Base-by-base conservation (phyloP, 2,888 invertebrate species). In the Clostera curtula region DNA sequence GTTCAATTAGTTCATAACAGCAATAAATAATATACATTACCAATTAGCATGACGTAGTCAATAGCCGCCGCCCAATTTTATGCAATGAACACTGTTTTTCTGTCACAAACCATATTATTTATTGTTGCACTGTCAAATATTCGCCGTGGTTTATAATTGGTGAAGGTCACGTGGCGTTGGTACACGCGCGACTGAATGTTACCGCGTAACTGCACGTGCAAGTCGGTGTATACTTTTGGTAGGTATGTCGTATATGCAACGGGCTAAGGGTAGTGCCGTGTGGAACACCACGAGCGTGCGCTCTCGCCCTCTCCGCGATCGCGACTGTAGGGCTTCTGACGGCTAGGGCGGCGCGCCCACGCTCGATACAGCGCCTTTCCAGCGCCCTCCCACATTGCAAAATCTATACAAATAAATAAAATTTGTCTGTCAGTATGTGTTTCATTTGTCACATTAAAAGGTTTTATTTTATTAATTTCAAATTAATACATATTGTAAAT, bases 301-400 rank as follows among this genome's bases (percentile, higher is more conserved):
- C 69, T 59, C 63, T 63, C 49, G 48, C 49, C 52, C 63, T 64
- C 59, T 56, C 61, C 56, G 56, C 69, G 57, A 56, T 68, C 68
- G 72, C 64, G 56, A 72, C 70, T 70, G 66, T 75, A 71, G 77
- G 75, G 76, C 79, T 77, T 71, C 77, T 43, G 56, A 52, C 62
- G 62, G 74, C 64, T 63, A 69, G 76, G 77, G 75, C 76, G 77
- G 70, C 77, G 74, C 77, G 68, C 77, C 79, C 73, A 69, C 82
- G 82, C 75, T 80, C 82, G 72, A 82, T 82, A 80, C 71, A 68
- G 70, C 70, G 73, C 74, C 77, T 68, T 59, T 63, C 75, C 65
- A 64, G 56, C 79, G 66, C 76, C 80, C 76, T 72, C 77, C 79
- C 71, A 72, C 74, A 67, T 74, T 70, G 68, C 73, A 68, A 76